A percentile compares a stretch with the other conserved stretches of the same genome.
phyloP scores from a whole-genome alignment of 2,797 vertebrate species.

The Sus cebifrons region DNA sequence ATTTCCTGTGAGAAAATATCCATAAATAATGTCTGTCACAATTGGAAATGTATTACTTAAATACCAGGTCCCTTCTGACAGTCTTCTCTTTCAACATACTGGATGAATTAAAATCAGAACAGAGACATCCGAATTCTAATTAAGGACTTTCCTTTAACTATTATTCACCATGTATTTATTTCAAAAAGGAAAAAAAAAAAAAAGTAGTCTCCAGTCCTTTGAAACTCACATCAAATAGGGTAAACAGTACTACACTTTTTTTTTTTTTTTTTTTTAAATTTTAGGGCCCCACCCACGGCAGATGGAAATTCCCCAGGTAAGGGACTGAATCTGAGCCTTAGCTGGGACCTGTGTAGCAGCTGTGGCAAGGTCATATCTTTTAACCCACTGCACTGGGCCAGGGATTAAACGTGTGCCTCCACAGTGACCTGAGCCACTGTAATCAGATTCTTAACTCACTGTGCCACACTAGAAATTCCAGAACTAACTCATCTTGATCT shows the following conservation, averaged over 20 bases:
- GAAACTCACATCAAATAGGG: conserved; percentile 16
- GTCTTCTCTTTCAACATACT: conserved; percentile 22
- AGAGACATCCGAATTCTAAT: conserved; percentile 46
- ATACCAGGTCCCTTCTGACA: not conserved
- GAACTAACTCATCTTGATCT: not conserved
- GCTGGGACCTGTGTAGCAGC: too few species aligned
- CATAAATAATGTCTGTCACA: conserved; percentile 2
- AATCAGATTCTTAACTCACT: too few species aligned
- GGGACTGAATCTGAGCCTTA: too few species aligned
- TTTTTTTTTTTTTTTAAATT: too few species aligned
- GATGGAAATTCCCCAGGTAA: too few species aligned
- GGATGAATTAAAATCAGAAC: conserved; percentile 8
- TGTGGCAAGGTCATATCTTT: too few species aligned
- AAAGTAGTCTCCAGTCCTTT: not conserved
- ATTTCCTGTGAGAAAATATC: conserved; percentile 44
- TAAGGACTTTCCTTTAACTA: conserved; percentile 44
- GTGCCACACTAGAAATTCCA: not conserved
- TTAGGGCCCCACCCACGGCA: too few species aligned
- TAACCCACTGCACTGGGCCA: too few species aligned
- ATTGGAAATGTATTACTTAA: conserved; percentile 2
- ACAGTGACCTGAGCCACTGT: too few species aligned
- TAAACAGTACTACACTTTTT: not conserved
- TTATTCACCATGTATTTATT: conserved; percentile 17
- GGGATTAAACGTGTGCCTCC: too few species aligned
- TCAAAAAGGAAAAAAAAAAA: not conserved